These are phyloP conservation scores for Regulus satrapa DNA, from an alignment of 2,113 vertebrate genomes.

Conservation along the genomic window DNA sequence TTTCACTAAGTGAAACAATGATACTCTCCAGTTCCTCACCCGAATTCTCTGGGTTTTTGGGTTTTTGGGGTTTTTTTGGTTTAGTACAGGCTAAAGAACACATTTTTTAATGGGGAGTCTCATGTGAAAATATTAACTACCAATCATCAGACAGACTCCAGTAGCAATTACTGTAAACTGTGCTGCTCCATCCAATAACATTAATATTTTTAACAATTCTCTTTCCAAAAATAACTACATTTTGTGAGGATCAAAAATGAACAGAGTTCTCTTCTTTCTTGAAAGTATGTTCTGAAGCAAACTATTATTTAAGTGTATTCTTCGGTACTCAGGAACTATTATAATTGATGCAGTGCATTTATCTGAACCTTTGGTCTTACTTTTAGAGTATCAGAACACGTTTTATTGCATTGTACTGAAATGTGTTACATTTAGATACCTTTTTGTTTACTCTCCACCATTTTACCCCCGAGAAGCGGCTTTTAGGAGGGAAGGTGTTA, in stretches of 20 bases:
- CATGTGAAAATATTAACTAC: slow-evolving; percentile 34
- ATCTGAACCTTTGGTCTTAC: slow-evolving; percentile 21
- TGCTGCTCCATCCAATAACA: slow-evolving; percentile 34
- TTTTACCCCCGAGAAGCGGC: not conserved
- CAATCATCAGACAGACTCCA: not conserved
- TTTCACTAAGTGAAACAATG: not conserved
- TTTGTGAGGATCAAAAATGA: slow-evolving; percentile 55
- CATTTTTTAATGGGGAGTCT: slow-evolving; percentile 7
- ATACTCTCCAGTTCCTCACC: not conserved
- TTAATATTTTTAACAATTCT: slow-evolving; percentile 39
- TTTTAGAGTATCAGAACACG: not conserved
- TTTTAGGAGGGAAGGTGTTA: not conserved
- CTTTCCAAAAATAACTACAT: slow-evolving; percentile 51
- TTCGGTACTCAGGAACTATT: not conserved
- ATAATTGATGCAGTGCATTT: not conserved
- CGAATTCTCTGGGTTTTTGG: not conserved
- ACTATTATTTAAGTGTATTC: slow-evolving; percentile 15
- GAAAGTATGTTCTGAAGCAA: slow-evolving; percentile 23
- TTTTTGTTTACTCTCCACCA: not conserved
- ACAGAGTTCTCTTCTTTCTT: slow-evolving; percentile 14
- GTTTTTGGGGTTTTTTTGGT: not conserved
- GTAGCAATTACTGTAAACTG: slow-evolving; percentile 56
- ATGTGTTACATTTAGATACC: not conserved
- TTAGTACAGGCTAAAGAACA: slow-evolving; percentile 17
- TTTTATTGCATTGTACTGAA: not conserved